Conservation (phyloP, 2,113 vertebrate species). For the Esox niger region DNA sequence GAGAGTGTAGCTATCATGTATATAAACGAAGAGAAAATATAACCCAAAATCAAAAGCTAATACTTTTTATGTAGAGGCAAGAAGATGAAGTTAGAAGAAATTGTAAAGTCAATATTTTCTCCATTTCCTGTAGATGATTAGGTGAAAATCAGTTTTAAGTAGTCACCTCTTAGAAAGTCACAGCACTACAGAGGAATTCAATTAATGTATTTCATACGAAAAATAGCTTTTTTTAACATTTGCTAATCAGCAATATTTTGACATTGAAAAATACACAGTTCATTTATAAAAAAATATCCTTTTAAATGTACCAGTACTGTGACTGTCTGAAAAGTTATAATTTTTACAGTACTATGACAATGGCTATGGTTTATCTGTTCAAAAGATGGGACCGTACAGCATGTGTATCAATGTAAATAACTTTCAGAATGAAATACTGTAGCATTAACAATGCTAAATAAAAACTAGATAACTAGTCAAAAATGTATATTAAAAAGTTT, state of each 20-base stretch:
- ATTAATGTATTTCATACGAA: not conserved
- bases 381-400: conserved; percentile 84
- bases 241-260: not conserved
- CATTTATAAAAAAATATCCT: not conserved
- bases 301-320: conserved; percentile 38
- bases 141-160: conserved; percentile 19
- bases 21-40: conserved; percentile 18
- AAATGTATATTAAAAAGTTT: not conserved
- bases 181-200: conserved; percentile 45
- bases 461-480: no score
- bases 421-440: conserved; percentile 14
- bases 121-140: conserved; percentile 33
- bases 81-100: conserved; percentile 35
- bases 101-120: conserved; percentile 22
- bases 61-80: conserved; percentile 31
- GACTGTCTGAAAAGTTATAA: conserved; percentile 80
- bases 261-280: not conserved
- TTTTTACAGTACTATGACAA: conserved; percentile 38
- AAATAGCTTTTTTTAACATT: not conserved
- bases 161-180: conserved; percentile 57
- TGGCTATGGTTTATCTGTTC: conserved; percentile 70
- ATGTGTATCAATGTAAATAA: conserved; percentile 60
- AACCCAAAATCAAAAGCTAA: conserved; percentile 21
- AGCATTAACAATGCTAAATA: conserved; percentile 6
- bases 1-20: conserved; percentile 19